phyloP scores from a whole-genome alignment of 2,888 invertebrate species.

The Drosophila pseudotalamancana region DNA sequence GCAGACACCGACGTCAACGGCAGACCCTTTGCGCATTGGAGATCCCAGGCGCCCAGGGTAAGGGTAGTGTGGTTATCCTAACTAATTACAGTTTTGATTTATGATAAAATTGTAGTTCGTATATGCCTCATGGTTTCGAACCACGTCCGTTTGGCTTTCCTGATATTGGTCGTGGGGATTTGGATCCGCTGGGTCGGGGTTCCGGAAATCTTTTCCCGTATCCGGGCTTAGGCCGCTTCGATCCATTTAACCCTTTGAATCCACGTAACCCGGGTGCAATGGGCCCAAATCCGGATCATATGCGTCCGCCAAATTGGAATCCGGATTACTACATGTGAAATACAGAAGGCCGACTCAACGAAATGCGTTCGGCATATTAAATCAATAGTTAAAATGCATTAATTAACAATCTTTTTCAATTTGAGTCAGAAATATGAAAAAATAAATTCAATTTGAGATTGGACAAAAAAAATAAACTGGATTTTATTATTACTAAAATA shows the following conservation, averaged over 20 bases:
- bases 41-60: conserved; percentile 73
- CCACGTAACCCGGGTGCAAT: conserved; percentile 81
- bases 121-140: conserved; percentile 54
- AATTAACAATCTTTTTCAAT: conserved; percentile 4
- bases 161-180: conserved; percentile 89
- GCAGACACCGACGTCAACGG: conserved; percentile 4
- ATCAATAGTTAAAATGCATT: conserved; percentile 34
- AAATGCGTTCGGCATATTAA: conserved; percentile 23
- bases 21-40: conserved; percentile 75
- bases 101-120: conserved; percentile 31
- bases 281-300: conserved; percentile 88
- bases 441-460: conserved; percentile 1
- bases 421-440: conserved; percentile 1
- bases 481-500: conserved; percentile 44
- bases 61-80: neutral
- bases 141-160: conserved; percentile 82
- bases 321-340: conserved; percentile 81
- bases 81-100: neutral
- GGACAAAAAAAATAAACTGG: neutral
- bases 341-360: neutral
- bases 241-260: conserved; percentile 91
- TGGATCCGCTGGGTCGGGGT: conserved; percentile 89
- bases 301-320: conserved; percentile 87
- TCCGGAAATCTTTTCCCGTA: conserved; percentile 76
- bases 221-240: conserved; percentile 85